Conservation (phyloP, 1,140 invertebrate genomes). For the Drosophila saltans region DNA sequence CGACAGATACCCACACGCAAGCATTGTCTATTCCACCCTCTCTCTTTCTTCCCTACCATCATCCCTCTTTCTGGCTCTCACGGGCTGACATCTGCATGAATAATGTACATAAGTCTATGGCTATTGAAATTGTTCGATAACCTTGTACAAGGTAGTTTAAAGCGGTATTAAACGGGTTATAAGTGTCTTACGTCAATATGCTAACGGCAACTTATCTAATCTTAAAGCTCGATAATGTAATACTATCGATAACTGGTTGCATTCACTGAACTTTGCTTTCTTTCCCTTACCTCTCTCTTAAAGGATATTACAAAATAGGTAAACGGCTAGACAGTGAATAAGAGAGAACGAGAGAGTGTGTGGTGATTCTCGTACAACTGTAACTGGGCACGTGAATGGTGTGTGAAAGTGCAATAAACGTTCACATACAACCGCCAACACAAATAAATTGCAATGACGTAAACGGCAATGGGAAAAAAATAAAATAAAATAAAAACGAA, state of each 20-base stretch:
- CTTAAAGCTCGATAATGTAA: conserved; percentile 20
- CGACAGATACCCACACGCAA: conserved; percentile 21
- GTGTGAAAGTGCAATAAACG: conserved; percentile 81
- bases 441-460: conserved; percentile 78
- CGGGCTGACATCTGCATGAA: not conserved
- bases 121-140: conserved; percentile 33
- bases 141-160: conserved; percentile 55
- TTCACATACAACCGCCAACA: conserved; percentile 43
- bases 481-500: conserved; percentile 15
- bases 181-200: conserved; percentile 17
- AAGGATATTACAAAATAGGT: conserved; percentile 23
- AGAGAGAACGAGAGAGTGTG: conserved; percentile 5
- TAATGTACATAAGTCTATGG: conserved; percentile 17
- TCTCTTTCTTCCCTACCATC: not conserved
- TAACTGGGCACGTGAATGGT: conserved; percentile 75
- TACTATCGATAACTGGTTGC: conserved; percentile 48
- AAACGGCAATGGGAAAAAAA: conserved; percentile 42
- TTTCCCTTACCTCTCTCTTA: not conserved
- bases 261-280: not conserved
- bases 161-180: conserved; percentile 54
- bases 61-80: not conserved
- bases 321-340: not conserved
- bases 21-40: conserved; percentile 11
- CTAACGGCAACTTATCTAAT: conserved; percentile 57
- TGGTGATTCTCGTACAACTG: conserved; percentile 22